Percentiles rank a stretch among this genome's conserved stretches.
These are phyloP conservation scores for Dasyprocta punctata DNA, from an alignment of 2,113 vertebrate species.

Conservation along the genomic window DNA sequence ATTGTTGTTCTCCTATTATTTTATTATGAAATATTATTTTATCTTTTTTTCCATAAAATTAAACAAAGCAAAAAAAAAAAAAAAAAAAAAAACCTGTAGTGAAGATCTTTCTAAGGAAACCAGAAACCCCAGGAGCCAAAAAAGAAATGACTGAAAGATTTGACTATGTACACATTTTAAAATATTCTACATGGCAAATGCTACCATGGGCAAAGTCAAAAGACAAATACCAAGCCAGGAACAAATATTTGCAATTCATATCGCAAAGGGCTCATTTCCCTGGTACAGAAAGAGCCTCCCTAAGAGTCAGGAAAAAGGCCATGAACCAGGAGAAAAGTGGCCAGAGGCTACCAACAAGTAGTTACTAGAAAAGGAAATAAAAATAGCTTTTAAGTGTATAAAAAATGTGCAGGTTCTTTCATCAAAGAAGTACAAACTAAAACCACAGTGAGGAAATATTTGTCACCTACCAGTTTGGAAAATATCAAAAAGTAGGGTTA, in stretches of 20 bases:
- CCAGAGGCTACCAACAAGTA: background rate
- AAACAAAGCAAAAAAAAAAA: background rate
- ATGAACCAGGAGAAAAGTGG: background rate
- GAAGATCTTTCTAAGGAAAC: conserved; percentile 47
- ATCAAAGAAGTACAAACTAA: conserved; percentile 38
- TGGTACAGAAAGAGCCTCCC: background rate
- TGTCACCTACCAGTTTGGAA: background rate
- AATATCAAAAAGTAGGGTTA: background rate
- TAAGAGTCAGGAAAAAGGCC: background rate
- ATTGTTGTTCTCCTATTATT: background rate
- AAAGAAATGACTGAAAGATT: background rate
- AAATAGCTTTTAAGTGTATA: background rate
- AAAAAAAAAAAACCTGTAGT: background rate
- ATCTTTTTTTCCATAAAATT: background rate
- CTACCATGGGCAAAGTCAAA: conserved; percentile 6
- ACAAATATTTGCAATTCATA: conserved; percentile 63
- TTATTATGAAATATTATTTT: background rate
- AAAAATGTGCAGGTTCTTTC: background rate
- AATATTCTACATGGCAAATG: conserved; percentile 47
- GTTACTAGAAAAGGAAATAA: background rate
- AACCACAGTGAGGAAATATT: background rate
- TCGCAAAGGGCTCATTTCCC: conserved; percentile 14
- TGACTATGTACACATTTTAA: conserved; percentile 30
- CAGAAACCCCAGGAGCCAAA: conserved; percentile 13
- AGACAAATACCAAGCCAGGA: conserved; percentile 38